These are phyloP conservation scores for Galleria mellonella DNA, from an alignment of 1,140 invertebrate genomes.

Conservation along the genomic window DNA sequence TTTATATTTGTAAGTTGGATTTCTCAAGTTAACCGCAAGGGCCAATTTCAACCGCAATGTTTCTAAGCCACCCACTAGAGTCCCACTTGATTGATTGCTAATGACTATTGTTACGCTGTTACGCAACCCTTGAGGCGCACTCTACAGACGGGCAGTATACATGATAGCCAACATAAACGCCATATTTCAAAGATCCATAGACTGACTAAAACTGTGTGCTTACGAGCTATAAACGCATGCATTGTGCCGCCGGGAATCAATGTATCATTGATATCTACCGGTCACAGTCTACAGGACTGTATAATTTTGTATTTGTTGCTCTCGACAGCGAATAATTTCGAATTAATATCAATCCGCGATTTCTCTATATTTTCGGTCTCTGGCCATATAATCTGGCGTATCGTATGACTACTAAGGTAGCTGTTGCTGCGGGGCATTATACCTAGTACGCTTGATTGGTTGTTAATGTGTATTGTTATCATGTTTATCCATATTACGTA, in stretches of 20 bases:
- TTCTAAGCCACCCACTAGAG: conserved; percentile 39
- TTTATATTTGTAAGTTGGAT: conserved; percentile 2
- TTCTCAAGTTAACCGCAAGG: conserved; percentile 35
- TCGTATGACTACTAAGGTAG: neutral
- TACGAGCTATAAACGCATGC: conserved; percentile 44
- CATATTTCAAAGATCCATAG: conserved; percentile 38
- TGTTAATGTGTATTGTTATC: conserved; percentile 11
- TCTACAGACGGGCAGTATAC: conserved; percentile 40
- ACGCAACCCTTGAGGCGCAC: conserved; percentile 36
- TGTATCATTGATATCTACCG: conserved; percentile 37
- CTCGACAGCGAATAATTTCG: conserved; percentile 23
- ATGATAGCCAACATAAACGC: conserved; percentile 44
- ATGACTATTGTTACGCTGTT: conserved; percentile 55
- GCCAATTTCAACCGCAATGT: conserved; percentile 36
- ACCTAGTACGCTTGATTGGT: conserved; percentile 10
- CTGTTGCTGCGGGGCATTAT: neutral
- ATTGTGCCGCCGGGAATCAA: conserved; percentile 30
- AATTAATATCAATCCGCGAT: conserved; percentile 29
- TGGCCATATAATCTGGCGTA: neutral
- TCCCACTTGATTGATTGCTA: conserved; percentile 55
- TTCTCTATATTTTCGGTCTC: conserved; percentile 24
- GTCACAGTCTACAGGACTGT: conserved; percentile 14
- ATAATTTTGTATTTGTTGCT: conserved; percentile 10
- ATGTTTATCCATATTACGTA: neutral
- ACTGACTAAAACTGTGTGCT: conserved; percentile 25